Base-by-base conservation (phyloP, 1,140 invertebrate genomes). In the Trachymyrmex septentrionalis region DNA sequence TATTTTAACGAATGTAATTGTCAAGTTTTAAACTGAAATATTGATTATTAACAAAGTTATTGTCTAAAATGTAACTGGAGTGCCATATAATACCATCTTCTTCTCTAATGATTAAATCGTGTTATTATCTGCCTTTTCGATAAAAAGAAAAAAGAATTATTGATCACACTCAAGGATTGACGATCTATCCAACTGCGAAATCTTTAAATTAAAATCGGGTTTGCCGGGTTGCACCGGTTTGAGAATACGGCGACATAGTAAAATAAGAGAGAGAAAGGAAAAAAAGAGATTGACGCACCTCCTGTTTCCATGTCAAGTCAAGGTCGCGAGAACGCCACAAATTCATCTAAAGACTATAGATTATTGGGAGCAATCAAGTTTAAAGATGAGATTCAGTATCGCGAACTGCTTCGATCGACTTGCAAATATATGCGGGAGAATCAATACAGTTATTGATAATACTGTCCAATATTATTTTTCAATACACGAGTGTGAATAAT, bases 261-360 rank as follows among this genome's bases (percentile, higher is more conserved):
- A 86, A 67, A 67, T 59, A 19, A 81, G 67, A 80, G 44, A 84
- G 7, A 87, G 38, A 87, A 57, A 66, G 64, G 3, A 53, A n/a
- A 59, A 38, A 53, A 27, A 19, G 21, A 59, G 9, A 75, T 34
- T n/a, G 1, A 57, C 21, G 9, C 48, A 19, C 48, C 48, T 80
- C 7, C 53, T 27, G 75, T 27, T 81, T 66, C 63, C 34, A 53
- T n/a, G 44, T 16, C 21, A 69, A 50, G 44, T 24, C 75, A 86
- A 86, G 75, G 84, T 81, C 50, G 64, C 63, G 16, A 10, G 9
- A 10, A 44, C 0, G 10, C 38, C 24, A 63, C 64, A 55, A 55
- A 53, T 67, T 53, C 30, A n/a, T 69, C 3, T 71, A 27, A 71
- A 67, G 34, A 55, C 14, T 16, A 24, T 21, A 50, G 12, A 38